Base-by-base conservation (phyloP, 1,140 invertebrate genomes). In the Diabrotica undecimpunctata region DNA sequence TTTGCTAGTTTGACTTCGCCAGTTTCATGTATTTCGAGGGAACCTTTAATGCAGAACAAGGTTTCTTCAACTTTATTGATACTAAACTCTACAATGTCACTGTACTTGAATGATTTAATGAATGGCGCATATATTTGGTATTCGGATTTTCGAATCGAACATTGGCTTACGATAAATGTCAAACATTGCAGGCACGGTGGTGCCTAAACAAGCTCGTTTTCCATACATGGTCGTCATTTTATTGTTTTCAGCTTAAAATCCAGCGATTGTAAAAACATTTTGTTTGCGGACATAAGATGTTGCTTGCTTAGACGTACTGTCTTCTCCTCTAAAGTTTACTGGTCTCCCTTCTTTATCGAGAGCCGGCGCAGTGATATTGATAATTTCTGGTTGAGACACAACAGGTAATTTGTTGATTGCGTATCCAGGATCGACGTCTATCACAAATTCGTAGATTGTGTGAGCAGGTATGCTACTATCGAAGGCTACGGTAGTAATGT, bases 381-480 rank as follows among this genome's bases (percentile, higher is more conserved):
- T 53, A 35, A 61, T 70, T 13, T 25, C 4, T 12, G 8, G 25
- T 52, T 61, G 54, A 35, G 61, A 66, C 6, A 69, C 54, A 25
- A 63, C 25, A 54, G 54, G 62, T 38, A 69, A 56, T 66, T 54
- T n/a, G n/a, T n/a, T n/a, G n/a, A n/a, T 35, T 36, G 13, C 67
- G 62, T 55, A 38, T 25, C 66, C 60, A 10, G 69, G 64, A 38
- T 68, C 69, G 50, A 62, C 66, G 41, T 60, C 41, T 9, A 67
- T 50, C 10, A 66, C 14, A 64, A 68, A 68, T 64, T 70, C 64
- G 50, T 65, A 68, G 10, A 68, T 35, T 13, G 58, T 66, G 58
- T 68, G 66, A 5, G 55, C 55, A 39, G 54, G 63, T 61, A 10
- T 39, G 59, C 14, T 57, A 56, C 61, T 54, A 61, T 66, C 65